Evolutionary conservation across 53 echinoderm and acorn worm genomes (phyloP), one percentile per base, ranked within the genome.

Genomic region (Arbacia lixula): DNA sequence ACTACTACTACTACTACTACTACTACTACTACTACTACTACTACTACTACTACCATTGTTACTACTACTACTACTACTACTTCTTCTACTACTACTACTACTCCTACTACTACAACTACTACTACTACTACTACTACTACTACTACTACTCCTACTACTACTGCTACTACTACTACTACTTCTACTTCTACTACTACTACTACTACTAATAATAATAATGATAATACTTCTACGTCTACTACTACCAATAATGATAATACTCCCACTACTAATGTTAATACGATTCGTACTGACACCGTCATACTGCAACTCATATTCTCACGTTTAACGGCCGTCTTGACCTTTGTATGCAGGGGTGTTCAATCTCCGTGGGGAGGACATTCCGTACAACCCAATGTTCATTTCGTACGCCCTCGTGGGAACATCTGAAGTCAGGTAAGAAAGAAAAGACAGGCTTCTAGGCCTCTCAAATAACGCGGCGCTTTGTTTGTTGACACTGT

Each of bases 301-400:
- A 21, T 4, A 6, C 54, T 2, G 4, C 51, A 17, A 4, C 17
- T 67, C 22, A 17, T 67, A 0, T 67, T 6, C 25, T 19, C 17
- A 67, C 53, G 17, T n/a, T n/a, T n/a, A 22, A 40, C n/a, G 38
- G 1, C n/a, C 24, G 26, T 52, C 6, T 82, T 12, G 21, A 32
- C 51, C 65, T 42, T 72, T 35, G 4, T 22, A 83, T 43, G 12
- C 54, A 95, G 95, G 95, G 95, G 28, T 95, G 49, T 92, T 92
- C 68, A 95, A 95, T 41, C 30, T 95, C 58, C 82, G 95, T 22
- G 92, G 95, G 0, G 81, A 62, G 12, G 95, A 95, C 69, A 92
- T 95, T 22, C 95, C 90, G 27, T 88, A 85, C 66, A 95, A 95
- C 60, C 95, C 95, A 16, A 64, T 95, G 53, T 95, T 92, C 40